These are phyloP conservation scores for Hirtodrosophila trivittata DNA, from an alignment of 2,888 invertebrate genomes.

Conservation along the genomic window DNA sequence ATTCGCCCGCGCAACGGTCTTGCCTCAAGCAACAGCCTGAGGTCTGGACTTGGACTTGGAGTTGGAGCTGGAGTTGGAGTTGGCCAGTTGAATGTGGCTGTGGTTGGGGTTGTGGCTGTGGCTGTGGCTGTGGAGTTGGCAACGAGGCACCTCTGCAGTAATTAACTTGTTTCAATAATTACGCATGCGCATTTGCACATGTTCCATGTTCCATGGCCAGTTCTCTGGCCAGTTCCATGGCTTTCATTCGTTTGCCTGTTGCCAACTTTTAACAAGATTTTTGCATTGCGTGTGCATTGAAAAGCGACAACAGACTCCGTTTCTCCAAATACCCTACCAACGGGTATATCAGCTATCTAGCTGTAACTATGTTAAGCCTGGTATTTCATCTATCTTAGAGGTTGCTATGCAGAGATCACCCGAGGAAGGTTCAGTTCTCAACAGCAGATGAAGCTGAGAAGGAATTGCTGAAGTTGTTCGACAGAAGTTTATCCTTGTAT, in stretches of 20 bases:
- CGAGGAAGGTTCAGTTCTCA: too few species aligned
- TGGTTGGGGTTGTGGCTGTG: not conserved
- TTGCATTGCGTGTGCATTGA: constrained; percentile 76
- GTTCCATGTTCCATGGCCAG: constrained; percentile 50
- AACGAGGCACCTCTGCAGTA: constrained; percentile 71
- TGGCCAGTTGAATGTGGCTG: not conserved
- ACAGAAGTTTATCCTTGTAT: too few species aligned
- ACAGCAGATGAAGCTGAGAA: too few species aligned
- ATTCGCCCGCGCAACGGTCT: constrained; percentile 48
- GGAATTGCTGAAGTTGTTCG: too few species aligned
- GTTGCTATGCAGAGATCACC: not conserved
- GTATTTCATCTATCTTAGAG: not conserved
- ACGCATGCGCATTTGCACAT: constrained; percentile 80
- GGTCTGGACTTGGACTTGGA: constrained; percentile 5
- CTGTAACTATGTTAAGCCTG: not conserved
- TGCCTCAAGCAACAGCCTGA: not conserved
- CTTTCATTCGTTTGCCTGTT: constrained; percentile 42
- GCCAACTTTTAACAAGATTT: constrained; percentile 74
- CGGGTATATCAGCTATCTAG: not conserved
- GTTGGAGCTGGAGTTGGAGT: constrained; percentile 9
- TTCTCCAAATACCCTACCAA: constrained; percentile 34
- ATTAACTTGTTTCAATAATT: constrained; percentile 81
- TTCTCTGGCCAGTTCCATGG: constrained; percentile 18
- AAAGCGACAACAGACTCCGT: constrained; percentile 44
- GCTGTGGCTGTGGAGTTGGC: constrained; percentile 9